A percentile compares a stretch with the other conserved stretches of the same genome.
Conservation (phyloP, 1,140 invertebrate genomes). For the Aleiodes sp. region DNA sequence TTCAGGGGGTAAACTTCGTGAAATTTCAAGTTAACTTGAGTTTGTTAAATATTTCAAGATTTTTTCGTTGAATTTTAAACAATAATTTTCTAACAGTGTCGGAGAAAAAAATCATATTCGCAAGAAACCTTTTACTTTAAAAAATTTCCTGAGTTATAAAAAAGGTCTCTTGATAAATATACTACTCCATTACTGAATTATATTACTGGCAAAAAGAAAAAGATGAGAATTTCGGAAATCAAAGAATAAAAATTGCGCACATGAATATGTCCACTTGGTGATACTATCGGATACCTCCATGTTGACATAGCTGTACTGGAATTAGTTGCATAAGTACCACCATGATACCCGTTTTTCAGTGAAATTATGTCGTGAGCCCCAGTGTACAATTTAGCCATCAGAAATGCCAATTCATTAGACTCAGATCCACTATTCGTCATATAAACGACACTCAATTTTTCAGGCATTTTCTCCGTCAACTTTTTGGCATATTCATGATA, state of each 20-base stretch:
- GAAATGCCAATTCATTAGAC: constrained; percentile 93
- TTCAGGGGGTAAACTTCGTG: too few relatives aligned
- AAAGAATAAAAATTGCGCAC: constrained; percentile 69
- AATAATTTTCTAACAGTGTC: too few relatives aligned
- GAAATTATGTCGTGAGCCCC: constrained; percentile 86
- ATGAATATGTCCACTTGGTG: constrained; percentile 83
- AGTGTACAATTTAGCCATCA: constrained; percentile 87
- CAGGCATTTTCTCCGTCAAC: constrained; percentile 83
- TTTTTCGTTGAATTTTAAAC: too few relatives aligned
- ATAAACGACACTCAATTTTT: constrained; percentile 82
- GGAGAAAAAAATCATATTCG: too few relatives aligned
- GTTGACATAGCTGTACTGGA: constrained; percentile 82
- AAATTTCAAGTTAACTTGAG: too few relatives aligned
- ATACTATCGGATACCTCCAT: constrained; percentile 81
- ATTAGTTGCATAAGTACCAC: constrained; percentile 84
- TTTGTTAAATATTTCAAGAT: too few relatives aligned
- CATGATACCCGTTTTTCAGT: constrained; percentile 90
- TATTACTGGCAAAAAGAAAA: too few relatives aligned
- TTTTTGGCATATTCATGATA: constrained; percentile 91
- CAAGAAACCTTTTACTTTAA: not conserved
- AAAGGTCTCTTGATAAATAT: not conserved
- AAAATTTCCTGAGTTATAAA: not conserved
- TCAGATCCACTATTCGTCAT: constrained; percentile 97
- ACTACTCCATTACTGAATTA: too few relatives aligned
- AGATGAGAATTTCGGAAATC: too few relatives aligned